Conservation (phyloP, 2,113 vertebrate genomes). For the Barbus barbus region DNA sequence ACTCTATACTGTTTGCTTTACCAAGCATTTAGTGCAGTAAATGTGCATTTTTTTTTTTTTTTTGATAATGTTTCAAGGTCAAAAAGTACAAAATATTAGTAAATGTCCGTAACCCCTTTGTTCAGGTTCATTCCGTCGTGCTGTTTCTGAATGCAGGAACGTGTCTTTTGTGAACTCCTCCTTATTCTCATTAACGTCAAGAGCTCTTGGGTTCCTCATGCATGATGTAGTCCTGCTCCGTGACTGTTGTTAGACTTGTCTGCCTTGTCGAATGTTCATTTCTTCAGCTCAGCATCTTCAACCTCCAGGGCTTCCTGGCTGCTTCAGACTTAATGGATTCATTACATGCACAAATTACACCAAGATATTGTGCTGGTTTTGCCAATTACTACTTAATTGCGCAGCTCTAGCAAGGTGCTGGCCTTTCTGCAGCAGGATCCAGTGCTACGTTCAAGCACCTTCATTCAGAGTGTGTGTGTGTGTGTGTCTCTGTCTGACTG, state of each 20-base stretch:
- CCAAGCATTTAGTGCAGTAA: not conserved
- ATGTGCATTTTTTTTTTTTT: not conserved
- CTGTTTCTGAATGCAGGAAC: not conserved
- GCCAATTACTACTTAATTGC: slow-evolving; percentile 37
- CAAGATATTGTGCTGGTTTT: slow-evolving; percentile 40
- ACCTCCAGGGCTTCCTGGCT: slow-evolving; percentile 20
- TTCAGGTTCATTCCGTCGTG: not conserved
- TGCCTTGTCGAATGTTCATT: slow-evolving; percentile 2
- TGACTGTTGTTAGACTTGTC: slow-evolving; percentile 29
- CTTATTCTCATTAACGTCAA: not conserved
- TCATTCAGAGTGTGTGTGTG: not conserved
- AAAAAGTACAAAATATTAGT: not conserved
- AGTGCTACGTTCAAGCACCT: not conserved
- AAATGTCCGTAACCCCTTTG: not conserved
- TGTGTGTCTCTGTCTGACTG: not conserved
- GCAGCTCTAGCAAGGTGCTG: slow-evolving; percentile 18
- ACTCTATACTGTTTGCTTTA: not conserved
- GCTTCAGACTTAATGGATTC: slow-evolving; percentile 42
- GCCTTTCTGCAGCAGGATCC: slow-evolving; percentile 6
- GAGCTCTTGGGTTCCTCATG: not conserved
- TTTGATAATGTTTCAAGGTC: not conserved
- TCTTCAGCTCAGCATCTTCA: slow-evolving; percentile 20
- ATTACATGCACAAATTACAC: slow-evolving; percentile 51
- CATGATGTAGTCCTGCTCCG: not conserved
- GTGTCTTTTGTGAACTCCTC: not conserved